Conservation (phyloP, 2,113 vertebrate species). For the Platycercus adscitus region DNA sequence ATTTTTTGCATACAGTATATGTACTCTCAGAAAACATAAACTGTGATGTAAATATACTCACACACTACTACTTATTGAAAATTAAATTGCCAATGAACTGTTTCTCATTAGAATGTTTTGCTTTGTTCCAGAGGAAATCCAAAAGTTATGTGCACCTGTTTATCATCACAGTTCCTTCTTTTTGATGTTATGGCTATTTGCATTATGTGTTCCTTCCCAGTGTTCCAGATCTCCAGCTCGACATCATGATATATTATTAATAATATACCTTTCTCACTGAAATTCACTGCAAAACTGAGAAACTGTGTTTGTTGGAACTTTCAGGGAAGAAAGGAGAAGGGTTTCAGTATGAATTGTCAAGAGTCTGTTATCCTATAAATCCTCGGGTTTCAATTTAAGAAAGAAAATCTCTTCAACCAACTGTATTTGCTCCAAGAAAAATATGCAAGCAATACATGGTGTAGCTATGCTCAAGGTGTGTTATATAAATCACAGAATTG, state of each 20-base stretch:
- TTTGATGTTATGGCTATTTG: background rate
- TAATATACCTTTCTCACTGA: background rate
- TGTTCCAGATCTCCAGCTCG: background rate
- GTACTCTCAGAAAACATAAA: background rate
- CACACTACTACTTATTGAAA: background rate
- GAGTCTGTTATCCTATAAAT: background rate
- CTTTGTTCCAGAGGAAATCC: background rate
- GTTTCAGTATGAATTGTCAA: background rate
- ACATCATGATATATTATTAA: background rate
- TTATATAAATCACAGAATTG: background rate
- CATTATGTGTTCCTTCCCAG: background rate
- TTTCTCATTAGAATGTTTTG: background rate
- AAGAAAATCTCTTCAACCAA: background rate
- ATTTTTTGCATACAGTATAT: background rate
- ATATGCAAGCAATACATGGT: fast-evolving
- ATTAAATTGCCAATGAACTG: background rate
- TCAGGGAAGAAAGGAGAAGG: background rate
- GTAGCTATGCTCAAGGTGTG: background rate
- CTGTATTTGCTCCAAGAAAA: background rate
- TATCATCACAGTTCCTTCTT: background rate
- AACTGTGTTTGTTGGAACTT: background rate
- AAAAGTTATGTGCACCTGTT: background rate
- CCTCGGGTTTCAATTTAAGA: background rate
- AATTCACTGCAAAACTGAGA: background rate
- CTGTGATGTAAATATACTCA: background rate